phyloP scores from a whole-genome alignment of 2,888 invertebrate species.

The Amphipyra berbera region DNA sequence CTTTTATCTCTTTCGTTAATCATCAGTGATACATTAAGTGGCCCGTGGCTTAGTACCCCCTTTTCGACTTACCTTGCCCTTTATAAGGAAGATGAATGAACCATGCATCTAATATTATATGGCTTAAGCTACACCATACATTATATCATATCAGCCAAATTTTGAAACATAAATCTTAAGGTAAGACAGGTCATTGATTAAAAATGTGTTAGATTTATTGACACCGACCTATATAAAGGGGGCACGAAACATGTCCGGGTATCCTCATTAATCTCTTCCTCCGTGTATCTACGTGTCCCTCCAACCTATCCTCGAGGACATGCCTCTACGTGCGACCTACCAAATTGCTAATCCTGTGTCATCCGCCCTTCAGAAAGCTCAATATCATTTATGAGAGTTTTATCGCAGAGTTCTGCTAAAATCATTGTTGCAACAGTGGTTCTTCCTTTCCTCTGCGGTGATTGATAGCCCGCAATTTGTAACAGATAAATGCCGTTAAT shows the following conservation, averaged over 20 bases:
- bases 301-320: constrained; percentile 15
- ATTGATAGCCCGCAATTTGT: constrained; percentile 30
- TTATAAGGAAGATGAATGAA: constrained; percentile 15
- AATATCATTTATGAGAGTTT: constrained; percentile 35
- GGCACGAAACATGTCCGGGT: constrained; percentile 32
- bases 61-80: no score
- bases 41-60: no score
- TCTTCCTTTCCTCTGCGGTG: constrained; percentile 20
- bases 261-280: constrained; percentile 50
- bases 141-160: constrained; percentile 13
- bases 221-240: constrained; percentile 10
- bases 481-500: constrained; percentile 8
- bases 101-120: not conserved
- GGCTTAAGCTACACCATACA: constrained; percentile 2
- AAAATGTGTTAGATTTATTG: constrained; percentile 43
- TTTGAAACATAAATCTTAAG: constrained; percentile 24
- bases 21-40: no score
- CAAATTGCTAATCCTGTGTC: constrained; percentile 53
- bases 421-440: constrained; percentile 43
- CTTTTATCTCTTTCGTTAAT: no score
- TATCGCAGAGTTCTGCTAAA: constrained; percentile 45
- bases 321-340: constrained; percentile 18
- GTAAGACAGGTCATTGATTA: constrained; percentile 34
- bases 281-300: constrained; percentile 29
- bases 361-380: constrained; percentile 35